Conservation (phyloP, 2,797 vertebrate species). For the Sciurus vulgaris region DNA sequence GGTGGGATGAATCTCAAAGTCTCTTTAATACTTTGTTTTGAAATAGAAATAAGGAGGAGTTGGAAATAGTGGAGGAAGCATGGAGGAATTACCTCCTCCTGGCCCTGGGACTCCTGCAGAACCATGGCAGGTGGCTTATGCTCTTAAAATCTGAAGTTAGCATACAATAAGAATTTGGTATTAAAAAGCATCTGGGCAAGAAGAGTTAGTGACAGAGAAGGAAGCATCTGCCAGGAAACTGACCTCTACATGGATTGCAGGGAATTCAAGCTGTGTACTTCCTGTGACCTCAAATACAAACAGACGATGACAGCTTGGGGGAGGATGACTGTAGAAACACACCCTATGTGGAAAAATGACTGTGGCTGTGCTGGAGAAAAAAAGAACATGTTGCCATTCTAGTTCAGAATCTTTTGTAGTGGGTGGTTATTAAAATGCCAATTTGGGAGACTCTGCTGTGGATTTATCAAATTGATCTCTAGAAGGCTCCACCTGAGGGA, state of each 20-base stretch:
- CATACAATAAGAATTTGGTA: background rate
- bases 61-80: background rate
- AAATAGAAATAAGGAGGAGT: background rate
- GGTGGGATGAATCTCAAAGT: background rate
- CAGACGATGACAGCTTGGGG: background rate
- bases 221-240: conserved; percentile 16
- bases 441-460: background rate
- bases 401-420: background rate
- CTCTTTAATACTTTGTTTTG: background rate
- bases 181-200: background rate
- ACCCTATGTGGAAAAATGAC: background rate
- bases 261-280: background rate
- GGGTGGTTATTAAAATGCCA: background rate
- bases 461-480: background rate
- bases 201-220: background rate
- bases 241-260: background rate
- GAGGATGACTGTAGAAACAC: background rate
- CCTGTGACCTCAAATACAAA: background rate
- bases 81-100: background rate
- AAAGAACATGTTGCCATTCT: background rate
- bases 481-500: background rate
- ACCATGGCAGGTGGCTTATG: background rate
- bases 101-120: background rate
- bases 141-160: background rate
- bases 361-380: background rate